Evolutionary conservation across 2,888 invertebrate genomes (phyloP).

Genomic region (Tiphia femorata): DNA sequence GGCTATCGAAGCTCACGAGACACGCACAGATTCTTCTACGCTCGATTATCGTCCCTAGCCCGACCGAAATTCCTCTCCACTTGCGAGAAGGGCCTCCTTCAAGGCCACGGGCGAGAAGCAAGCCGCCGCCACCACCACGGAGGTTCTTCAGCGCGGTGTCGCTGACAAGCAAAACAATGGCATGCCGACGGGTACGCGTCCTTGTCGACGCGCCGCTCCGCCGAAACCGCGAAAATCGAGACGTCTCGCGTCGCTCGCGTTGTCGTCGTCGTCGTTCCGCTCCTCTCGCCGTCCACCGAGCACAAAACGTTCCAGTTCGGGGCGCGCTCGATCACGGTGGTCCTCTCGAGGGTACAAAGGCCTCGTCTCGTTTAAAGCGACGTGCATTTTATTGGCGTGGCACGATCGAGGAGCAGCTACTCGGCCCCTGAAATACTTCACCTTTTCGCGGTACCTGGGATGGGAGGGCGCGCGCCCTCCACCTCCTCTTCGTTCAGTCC

Average conservation of each 20-base stretch:
- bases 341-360: constrained; percentile 48
- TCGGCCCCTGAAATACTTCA: constrained; percentile 44
- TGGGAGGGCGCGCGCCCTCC: not conserved
- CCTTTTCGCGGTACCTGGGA: constrained; percentile 21
- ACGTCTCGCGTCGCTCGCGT: constrained; percentile 24
- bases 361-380: constrained; percentile 45
- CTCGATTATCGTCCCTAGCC: too few relatives aligned
- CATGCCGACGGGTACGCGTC: not conserved
- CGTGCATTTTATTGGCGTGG: constrained; percentile 50
- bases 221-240: constrained; percentile 48
- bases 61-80: not conserved
- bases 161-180: not conserved
- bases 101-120: too few relatives aligned
- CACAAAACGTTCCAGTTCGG: constrained; percentile 37
- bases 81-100: not conserved
- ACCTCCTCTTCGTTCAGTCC: constrained; percentile 4
- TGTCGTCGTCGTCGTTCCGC: not conserved
- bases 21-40: not conserved
- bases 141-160: not conserved
- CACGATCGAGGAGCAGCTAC: constrained; percentile 45
- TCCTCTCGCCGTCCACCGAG: not conserved
- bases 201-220: constrained; percentile 3
- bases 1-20: not conserved
- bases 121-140: too few relatives aligned
- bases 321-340: constrained; percentile 47